Conservation (phyloP, 1,140 invertebrate genomes). For the Zaprionus nigranus region DNA sequence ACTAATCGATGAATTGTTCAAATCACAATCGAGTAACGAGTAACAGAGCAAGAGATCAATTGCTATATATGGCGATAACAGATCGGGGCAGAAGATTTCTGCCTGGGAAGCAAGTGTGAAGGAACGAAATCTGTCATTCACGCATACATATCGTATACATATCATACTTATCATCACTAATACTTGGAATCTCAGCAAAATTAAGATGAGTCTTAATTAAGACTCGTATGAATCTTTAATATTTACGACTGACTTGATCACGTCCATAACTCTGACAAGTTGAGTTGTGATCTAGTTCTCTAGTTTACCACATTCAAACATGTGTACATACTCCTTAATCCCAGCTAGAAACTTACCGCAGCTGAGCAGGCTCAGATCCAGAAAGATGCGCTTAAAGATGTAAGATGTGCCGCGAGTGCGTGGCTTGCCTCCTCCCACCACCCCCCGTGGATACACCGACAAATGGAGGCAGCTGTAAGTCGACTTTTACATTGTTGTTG, state of each 20-base stretch:
- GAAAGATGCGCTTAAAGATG: conserved; percentile 62
- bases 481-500: conserved; percentile 75
- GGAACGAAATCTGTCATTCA: background rate
- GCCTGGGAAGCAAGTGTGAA: conserved; percentile 27
- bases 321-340: background rate
- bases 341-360: conserved; percentile 65
- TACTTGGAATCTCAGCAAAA: background rate
- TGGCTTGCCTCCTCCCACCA: conserved; percentile 27
- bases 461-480: conserved; percentile 66
- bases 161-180: background rate
- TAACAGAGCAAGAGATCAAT: conserved; percentile 67
- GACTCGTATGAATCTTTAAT: background rate
- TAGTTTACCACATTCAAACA: background rate
- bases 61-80: conserved; percentile 60
- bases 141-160: background rate
- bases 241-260: background rate
- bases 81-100: conserved; percentile 13
- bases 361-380: conserved; percentile 62
- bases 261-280: background rate
- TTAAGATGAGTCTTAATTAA: background rate
- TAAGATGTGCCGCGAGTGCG: conserved; percentile 43
- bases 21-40: conserved; percentile 30
- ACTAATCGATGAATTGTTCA: no score
- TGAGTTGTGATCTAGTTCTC: background rate
- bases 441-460: conserved; percentile 19